Evolutionary conservation across 2,888 invertebrate genomes (phyloP).

Genomic region (Mamestra brassicae): DNA sequence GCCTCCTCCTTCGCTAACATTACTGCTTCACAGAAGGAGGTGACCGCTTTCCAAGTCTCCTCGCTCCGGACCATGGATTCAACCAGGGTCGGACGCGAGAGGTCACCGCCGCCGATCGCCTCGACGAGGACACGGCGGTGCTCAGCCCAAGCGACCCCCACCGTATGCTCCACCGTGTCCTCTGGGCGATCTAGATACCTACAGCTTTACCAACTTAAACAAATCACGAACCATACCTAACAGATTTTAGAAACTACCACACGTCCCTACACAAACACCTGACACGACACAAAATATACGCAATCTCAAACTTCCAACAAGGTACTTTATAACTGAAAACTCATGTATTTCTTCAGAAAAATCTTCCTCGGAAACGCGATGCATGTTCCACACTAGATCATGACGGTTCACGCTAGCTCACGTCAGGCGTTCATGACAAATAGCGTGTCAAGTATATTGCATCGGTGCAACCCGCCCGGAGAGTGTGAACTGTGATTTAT

Average conservation of each 20-base stretch:
- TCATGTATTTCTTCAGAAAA: conserved; percentile 54
- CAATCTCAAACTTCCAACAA: conserved; percentile 21
- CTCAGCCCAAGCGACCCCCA: no score
- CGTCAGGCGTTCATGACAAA: conserved; percentile 62
- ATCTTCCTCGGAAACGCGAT: conserved; percentile 47
- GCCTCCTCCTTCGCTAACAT: no score
- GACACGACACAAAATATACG: conserved; percentile 11
- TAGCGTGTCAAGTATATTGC: conserved; percentile 65
- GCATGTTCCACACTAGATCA: conserved; percentile 58
- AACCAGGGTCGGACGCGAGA: no score
- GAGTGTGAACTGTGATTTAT: conserved; percentile 62
- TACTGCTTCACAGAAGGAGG: no score
- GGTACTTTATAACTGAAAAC: conserved; percentile 34
- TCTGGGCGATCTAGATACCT: no score
- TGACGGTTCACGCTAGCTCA: conserved; percentile 52
- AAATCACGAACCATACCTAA: background rate
- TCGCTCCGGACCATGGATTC: no score
- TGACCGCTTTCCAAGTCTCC: no score
- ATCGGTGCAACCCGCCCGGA: conserved; percentile 58
- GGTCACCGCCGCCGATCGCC: no score
- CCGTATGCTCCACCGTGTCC: no score
- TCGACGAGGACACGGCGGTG: no score
- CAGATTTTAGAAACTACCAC: background rate
- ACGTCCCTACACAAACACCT: background rate
- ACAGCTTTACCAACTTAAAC: background rate